Conservation (phyloP, 2,888 invertebrate species). For the Lasioglossum malachurum region DNA sequence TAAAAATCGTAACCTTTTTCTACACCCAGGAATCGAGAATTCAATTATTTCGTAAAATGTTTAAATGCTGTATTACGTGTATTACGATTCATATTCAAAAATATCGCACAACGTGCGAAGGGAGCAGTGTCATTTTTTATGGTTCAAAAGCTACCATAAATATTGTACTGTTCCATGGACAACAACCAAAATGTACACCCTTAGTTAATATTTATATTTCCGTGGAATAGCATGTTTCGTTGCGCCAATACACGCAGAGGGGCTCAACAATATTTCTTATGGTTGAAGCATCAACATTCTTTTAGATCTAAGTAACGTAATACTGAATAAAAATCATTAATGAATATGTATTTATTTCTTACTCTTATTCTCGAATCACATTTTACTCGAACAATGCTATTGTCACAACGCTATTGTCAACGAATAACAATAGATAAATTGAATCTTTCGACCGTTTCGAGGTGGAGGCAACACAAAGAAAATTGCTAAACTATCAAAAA, state of each 20-base stretch:
- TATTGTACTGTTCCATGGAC: background rate
- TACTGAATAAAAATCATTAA: no score
- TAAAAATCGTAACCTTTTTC: no score
- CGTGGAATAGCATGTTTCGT: no score
- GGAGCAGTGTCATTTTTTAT: background rate
- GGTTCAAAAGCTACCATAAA: background rate
- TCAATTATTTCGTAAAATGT: background rate
- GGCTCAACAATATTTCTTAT: no score
- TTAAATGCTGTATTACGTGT: background rate
- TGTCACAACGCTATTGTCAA: background rate
- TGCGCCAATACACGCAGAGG: no score
- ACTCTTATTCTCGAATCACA: background rate
- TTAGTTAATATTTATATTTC: no score
- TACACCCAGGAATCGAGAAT: background rate
- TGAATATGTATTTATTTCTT: background rate
- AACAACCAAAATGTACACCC: background rate
- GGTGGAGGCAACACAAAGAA: background rate
- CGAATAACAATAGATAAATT: background rate
- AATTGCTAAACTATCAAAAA: conserved; percentile 5
- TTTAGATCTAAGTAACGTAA: no score
- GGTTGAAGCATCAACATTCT: no score
- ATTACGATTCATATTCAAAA: background rate
- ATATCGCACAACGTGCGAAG: background rate
- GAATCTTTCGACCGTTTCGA: background rate
- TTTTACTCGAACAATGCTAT: background rate